Evolutionary conservation across 1,140 invertebrate species (phyloP), one percentile per base, ranked within the genome.

Genomic region (Cephus cinctus): DNA sequence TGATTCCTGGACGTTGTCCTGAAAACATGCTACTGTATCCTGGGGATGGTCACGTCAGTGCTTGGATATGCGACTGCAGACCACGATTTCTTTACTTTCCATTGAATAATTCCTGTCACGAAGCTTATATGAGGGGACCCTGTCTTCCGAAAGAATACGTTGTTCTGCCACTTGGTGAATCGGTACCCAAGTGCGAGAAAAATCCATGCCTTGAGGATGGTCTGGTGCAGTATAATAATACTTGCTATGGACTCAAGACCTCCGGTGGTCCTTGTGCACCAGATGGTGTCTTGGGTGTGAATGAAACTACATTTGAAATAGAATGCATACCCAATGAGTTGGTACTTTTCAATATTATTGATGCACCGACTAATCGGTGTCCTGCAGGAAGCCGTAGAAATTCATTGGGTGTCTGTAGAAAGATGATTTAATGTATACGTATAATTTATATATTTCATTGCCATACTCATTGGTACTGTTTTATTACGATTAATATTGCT

Each of bases 41-140:
- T 0, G 82, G 83, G 1, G 78, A 82, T 53, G 49, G 61, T 8
- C 78, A 80, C 43, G 69, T 67, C 44, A 77, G 78, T 32, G 77
- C 82, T 52, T 83, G 83, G 81, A 78, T 85, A 16, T 88, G 86
- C 48, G 86, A 87, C 48, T 88, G 86, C 60, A 79, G 72, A 45
- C 76, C 80, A 50, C 80, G 75, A 43, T 81, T 78, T 51, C 39
- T 88, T 1, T 87, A 83, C 57, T 78, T 85, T 55, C 81, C 85
- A 9, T 54, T 66, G 12, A 77, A 76, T 3, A 74, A 86, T 49
- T 69, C 63, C 1, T 88, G 86, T 50, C 79, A 80, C 69, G 74
- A 78, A 36, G 82, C 81, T 0, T 87, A 79, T 52, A 67, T 69
- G 14, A 78, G 77, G 59, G 86, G 86, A 0, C 86, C 86, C 0